Percentiles rank a stretch among this genome's conserved stretches.
phyloP scores from a whole-genome alignment of 2,797 vertebrate species.

The Pitangus sulphuratus region DNA sequence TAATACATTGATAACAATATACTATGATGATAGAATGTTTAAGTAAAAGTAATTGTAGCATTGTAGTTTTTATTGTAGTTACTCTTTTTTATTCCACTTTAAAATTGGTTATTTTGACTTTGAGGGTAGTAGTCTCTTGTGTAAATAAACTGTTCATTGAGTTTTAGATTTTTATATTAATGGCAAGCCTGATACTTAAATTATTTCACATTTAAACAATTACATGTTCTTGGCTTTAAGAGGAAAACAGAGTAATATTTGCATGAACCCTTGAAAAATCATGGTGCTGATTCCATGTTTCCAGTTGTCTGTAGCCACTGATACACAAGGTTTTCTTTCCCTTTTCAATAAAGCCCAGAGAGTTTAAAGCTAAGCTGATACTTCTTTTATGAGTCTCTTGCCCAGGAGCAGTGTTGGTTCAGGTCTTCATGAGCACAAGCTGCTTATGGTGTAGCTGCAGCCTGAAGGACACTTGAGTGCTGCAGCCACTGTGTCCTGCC shows the following conservation, averaged over 20 bases:
- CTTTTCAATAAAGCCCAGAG: neutral
- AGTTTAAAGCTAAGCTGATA: neutral
- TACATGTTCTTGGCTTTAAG: neutral
- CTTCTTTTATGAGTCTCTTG: neutral
- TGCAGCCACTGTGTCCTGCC: neutral
- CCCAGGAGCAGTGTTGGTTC: neutral
- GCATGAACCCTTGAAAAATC: neutral
- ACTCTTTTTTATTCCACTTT: neutral
- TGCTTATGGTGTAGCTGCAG: neutral
- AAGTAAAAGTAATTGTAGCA: neutral
- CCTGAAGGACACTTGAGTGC: neutral
- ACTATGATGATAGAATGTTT: neutral
- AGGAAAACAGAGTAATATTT: neutral
- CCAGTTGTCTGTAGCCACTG: neutral
- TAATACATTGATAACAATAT: neutral
- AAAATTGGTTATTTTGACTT: neutral
- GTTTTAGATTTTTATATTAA: neutral
- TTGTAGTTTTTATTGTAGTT: neutral
- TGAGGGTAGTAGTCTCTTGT: neutral
- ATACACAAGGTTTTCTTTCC: rapidly evolving
- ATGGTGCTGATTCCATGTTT: neutral
- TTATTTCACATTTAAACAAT: neutral
- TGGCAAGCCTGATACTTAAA: neutral
- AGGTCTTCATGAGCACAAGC: neutral
- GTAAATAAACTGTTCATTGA: neutral